Percentiles rank a stretch among this genome's conserved stretches.
These are phyloP conservation scores for Heliconius cydno DNA, from an alignment of 2,888 invertebrate genomes.

Conservation along the genomic window DNA sequence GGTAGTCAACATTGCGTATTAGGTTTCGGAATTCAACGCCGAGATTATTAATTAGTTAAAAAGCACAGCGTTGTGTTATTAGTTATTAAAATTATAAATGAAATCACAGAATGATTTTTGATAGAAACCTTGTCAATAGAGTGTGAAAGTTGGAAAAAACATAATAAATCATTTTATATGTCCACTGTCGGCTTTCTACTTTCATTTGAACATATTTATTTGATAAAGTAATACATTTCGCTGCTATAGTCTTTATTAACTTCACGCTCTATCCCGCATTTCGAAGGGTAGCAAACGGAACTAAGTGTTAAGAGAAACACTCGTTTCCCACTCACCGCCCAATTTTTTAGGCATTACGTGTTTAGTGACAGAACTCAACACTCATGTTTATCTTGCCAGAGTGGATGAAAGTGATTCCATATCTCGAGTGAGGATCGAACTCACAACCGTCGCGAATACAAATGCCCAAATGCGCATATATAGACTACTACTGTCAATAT, in stretches of 20 bases:
- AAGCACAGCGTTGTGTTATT: neutral
- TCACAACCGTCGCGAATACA: too few relatives aligned
- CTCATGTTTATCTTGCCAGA: too few relatives aligned
- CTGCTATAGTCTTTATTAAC: neutral
- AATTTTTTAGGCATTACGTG: neutral
- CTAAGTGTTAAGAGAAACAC: neutral
- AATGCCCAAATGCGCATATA: too few relatives aligned
- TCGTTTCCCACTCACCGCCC: neutral
- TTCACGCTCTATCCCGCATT: neutral
- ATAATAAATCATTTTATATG: slow-evolving; percentile 29
- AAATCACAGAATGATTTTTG: neutral
- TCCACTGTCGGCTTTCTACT: slow-evolving; percentile 25
- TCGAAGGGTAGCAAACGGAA: neutral
- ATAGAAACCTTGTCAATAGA: neutral
- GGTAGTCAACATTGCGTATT: too few relatives aligned
- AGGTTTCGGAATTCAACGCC: too few relatives aligned
- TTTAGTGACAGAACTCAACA: too few relatives aligned
- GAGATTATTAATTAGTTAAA: too few relatives aligned
- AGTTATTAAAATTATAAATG: neutral
- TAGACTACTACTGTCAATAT: too few relatives aligned
- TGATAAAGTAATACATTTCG: neutral
- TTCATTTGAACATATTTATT: slow-evolving; percentile 9
- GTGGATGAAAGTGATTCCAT: too few relatives aligned
- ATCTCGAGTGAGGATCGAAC: too few relatives aligned
- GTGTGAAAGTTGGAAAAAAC: slow-evolving; percentile 32